Evolutionary conservation across 2,113 vertebrate species (phyloP), one percentile per base, ranked within the genome.

Genomic region (Trichomycterus rosablanca): DNA sequence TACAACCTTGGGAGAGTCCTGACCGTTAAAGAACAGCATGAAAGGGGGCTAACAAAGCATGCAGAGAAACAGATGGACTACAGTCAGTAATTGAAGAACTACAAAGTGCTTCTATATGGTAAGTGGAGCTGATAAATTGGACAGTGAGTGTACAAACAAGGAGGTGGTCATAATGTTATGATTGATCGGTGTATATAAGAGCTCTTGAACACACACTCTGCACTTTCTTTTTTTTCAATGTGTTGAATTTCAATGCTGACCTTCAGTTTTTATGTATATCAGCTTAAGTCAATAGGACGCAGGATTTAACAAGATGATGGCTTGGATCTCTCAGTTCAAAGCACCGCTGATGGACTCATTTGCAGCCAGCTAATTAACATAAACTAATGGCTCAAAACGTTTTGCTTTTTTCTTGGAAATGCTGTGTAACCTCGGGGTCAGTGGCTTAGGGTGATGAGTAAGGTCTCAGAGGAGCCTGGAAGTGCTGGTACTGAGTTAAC

Each of bases 321-420:
- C 8, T 35, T 7, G 28, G 52, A 76, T 54, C 45, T 50, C 67
- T 28, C 28, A 63, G 35, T 54, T 39, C 43, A 48, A 45, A 11
- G 48, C 34, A 46, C 19, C 45, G 10, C 19, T 68, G 52, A 74
- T 66, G 65, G 68, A 57, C n/a, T n/a, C n/a, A 12, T 19, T 37
- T 23, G 22, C 37, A 70, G 30, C 42, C 15, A 46, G 55, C 39
- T 72, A 78, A 82, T 59, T 80, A 70, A 74, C 45, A 68, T 45
- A 19, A 63, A 61, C 22, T 59, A 42, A 56, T 30, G 37, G 73
- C 78, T 77, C 67, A 56, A 35, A 59, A 62, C 52, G 39, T 55
- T 63, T 70, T 67, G 66, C 58, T 59, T 50, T 52, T 50, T 52
- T 68, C 71, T 69, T 71, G 55, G 68, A 62, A 61, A 45, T n/a